Percentiles rank a stretch among this genome's conserved stretches.
These are phyloP conservation scores for Parnassius glacialis DNA, from an alignment of 2,888 invertebrate genomes.

Conservation along the genomic window DNA sequence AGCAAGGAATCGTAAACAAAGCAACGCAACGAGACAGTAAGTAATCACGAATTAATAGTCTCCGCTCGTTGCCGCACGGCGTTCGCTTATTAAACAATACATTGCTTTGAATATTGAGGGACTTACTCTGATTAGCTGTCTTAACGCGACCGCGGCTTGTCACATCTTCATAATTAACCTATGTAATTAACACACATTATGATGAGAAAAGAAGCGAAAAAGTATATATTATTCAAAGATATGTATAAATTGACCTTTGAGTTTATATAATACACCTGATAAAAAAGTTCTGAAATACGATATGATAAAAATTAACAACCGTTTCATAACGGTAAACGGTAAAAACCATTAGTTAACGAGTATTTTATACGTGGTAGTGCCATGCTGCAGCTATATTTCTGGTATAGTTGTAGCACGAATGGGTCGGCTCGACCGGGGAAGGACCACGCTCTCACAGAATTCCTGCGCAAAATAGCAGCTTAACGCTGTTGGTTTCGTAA, in stretches of 20 bases:
- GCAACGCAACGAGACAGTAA: background rate
- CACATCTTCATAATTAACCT: slow-evolving; percentile 17
- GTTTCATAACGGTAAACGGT: too few species aligned
- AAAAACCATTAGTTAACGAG: too few species aligned
- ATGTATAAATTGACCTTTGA: slow-evolving; percentile 16
- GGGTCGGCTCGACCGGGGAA: too few species aligned
- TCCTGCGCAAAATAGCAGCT: too few species aligned
- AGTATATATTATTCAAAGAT: slow-evolving; percentile 12
- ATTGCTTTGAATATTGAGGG: slow-evolving; percentile 18
- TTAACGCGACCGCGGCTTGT: background rate
- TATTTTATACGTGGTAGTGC: too few species aligned
- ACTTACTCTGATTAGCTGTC: slow-evolving; percentile 10
- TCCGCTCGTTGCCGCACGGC: slow-evolving; percentile 13
- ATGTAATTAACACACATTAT: slow-evolving; percentile 16
- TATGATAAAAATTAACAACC: too few species aligned
- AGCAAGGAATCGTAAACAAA: slow-evolving; percentile 14
- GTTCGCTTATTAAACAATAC: slow-evolving; percentile 17
- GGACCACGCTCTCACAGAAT: too few species aligned
- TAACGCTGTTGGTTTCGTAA: too few species aligned
- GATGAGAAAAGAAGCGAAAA: slow-evolving; percentile 7
- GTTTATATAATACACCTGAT: background rate
- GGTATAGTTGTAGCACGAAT: too few species aligned
- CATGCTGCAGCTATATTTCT: too few species aligned
- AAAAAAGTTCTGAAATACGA: too few species aligned
- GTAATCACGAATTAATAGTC: slow-evolving; percentile 22